Base-by-base conservation (phyloP, 1,140 invertebrate species). In the Antheraea pernyi region DNA sequence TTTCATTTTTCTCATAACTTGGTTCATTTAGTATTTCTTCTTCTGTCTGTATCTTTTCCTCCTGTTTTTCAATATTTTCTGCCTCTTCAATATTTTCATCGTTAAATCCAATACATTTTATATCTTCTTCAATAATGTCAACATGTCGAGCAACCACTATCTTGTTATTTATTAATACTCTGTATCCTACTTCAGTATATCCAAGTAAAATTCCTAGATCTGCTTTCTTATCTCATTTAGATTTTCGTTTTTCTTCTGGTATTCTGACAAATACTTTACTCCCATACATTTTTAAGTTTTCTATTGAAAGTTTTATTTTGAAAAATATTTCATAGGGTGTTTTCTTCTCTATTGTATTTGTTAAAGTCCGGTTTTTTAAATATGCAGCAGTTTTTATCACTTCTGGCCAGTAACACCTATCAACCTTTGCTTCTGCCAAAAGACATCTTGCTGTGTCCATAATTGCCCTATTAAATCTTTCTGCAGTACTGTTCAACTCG, bases 401-500 rank as follows among this genome's bases (percentile, higher is more conserved):
- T 69, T 80, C 76, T 10, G 84, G 83, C 85, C 82, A 89, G 83
- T 70, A 88, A 48, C 65, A 79, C 78, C 70, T 81, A 62, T 78
- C 60, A 75, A 82, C 70, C 65, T 75, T 75, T 48, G 79, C 79
- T 79, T 83, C 79, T 76, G 68, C 65, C 71, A 81, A 77, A 67
- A 79, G 76, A 63, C 79, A 83, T 62, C 77, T 78, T 46, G 61
- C 77, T 67, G 76, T 79, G 30, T 82, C 81, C 77, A 83, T 83
- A 71, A 42, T 72, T 18, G 77, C 75, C 67, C 83, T 83, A 76
- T 85, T 86, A 69, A 80, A 88, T 68, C 81, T 80, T 74, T 89
- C 84, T 4, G 83, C 83, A 67, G 78, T 78, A 65, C 83, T 84
- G 80, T 89, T 89, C 73, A 88, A 70, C 80, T 85, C 77, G 78